A percentile compares a stretch with the other conserved stretches of the same genome.
phyloP scores from a whole-genome alignment of 2,888 invertebrate species.

The Mimachlamys varia region DNA sequence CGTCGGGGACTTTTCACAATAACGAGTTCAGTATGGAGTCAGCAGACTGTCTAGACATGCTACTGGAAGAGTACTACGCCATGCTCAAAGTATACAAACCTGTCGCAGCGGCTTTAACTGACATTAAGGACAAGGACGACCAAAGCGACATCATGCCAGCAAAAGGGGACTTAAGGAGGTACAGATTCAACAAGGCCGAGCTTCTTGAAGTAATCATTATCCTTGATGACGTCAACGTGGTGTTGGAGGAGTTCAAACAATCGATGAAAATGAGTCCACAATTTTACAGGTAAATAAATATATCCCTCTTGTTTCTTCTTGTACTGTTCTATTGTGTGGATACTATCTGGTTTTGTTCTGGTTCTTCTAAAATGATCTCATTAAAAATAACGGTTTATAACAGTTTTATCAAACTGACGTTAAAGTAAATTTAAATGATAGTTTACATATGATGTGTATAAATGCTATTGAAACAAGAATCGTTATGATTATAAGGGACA shows the following conservation, averaged over 20 bases:
- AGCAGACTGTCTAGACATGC: background rate
- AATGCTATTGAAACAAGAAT: too few relatives aligned
- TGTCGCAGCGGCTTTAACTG: background rate
- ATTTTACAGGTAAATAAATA: constrained; percentile 34
- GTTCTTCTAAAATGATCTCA: too few relatives aligned
- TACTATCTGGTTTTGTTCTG: too few relatives aligned
- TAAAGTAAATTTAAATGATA: too few relatives aligned
- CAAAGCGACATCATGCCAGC: background rate
- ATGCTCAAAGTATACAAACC: background rate
- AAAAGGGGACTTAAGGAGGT: background rate
- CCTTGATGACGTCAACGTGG: background rate
- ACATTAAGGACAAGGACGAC: background rate
- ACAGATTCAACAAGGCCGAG: background rate
- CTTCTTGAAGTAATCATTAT: background rate
- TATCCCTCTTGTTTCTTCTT: too few relatives aligned
- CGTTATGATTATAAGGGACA: too few relatives aligned
- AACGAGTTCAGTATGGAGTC: background rate
- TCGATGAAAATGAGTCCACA: background rate
- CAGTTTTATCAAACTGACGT: too few relatives aligned
- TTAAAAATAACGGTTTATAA: too few relatives aligned
- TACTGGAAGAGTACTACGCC: background rate
- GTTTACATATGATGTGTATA: too few relatives aligned
- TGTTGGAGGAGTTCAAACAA: background rate
- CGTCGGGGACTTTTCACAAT: constrained; percentile 36
- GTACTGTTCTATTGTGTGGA: too few relatives aligned